Evolutionary conservation across 2,888 invertebrate genomes (phyloP).

Genomic region (Tortrix viridana): DNA sequence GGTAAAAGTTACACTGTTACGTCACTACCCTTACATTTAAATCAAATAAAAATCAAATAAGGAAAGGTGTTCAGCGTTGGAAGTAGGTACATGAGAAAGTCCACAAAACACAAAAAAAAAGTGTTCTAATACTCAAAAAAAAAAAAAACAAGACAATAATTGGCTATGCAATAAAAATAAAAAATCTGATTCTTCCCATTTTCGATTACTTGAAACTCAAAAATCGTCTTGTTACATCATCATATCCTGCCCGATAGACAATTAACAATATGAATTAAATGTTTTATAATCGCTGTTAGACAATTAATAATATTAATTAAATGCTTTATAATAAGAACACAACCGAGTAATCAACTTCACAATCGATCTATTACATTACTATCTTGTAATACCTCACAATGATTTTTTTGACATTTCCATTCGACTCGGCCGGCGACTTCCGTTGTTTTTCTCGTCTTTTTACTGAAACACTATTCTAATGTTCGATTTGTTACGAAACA

Average conservation of each 20-base stretch:
- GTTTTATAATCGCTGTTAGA: constrained; percentile 7
- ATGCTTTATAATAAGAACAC: constrained; percentile 5
- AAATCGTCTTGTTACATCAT: too few relatives aligned
- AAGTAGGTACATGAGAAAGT: too few relatives aligned
- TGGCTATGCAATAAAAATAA: too few relatives aligned
- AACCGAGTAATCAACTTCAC: constrained; percentile 19
- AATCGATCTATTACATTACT: not conserved
- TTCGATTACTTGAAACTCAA: too few relatives aligned
- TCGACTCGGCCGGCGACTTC: constrained; percentile 20
- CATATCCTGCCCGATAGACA: constrained; percentile 8
- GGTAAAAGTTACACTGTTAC: too few relatives aligned
- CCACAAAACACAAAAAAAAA: too few relatives aligned
- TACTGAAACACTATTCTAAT: constrained; percentile 27
- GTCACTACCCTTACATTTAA: too few relatives aligned
- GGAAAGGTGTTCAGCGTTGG: too few relatives aligned
- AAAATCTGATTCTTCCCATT: too few relatives aligned
- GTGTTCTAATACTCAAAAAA: too few relatives aligned
- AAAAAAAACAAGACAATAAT: too few relatives aligned
- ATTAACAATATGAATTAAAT: constrained; percentile 10
- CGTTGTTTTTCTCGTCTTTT: constrained; percentile 18
- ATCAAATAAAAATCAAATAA: too few relatives aligned
- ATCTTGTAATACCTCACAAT: constrained; percentile 26
- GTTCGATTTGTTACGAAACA: constrained; percentile 34
- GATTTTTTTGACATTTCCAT: constrained; percentile 24
- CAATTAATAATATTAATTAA: constrained; percentile 10